Conservation (phyloP, 1,140 invertebrate genomes). For the Drosophila kanapiae region DNA sequence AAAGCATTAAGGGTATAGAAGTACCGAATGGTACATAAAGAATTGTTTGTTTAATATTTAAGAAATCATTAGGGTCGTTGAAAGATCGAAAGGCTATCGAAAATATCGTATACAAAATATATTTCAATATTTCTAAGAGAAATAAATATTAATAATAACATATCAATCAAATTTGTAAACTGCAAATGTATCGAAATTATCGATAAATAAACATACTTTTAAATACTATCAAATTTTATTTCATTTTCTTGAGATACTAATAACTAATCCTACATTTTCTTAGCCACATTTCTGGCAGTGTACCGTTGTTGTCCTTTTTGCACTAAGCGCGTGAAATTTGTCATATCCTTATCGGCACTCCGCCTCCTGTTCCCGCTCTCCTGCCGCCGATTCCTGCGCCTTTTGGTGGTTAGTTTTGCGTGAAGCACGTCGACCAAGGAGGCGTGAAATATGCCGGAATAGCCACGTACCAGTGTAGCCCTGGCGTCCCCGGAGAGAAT, state of each 20-base stretch:
- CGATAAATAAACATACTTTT: background rate
- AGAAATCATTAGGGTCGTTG: too few relatives aligned
- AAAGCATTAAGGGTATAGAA: too few relatives aligned
- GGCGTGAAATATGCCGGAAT: slow-evolving; percentile 71
- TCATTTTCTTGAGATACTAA: background rate
- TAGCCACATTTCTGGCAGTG: slow-evolving; percentile 1
- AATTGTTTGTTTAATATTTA: too few relatives aligned
- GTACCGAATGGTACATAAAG: too few relatives aligned
- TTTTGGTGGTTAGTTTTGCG: slow-evolving; percentile 66
- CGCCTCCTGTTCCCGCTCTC: background rate
- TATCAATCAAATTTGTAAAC: too few relatives aligned
- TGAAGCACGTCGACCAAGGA: slow-evolving; percentile 50
- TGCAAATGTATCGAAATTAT: background rate
- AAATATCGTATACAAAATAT: too few relatives aligned
- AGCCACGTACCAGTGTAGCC: slow-evolving; percentile 31
- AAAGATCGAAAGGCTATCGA: too few relatives aligned
- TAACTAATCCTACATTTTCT: background rate
- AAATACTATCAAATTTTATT: background rate
- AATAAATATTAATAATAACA: too few relatives aligned
- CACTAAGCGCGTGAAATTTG: slow-evolving; percentile 71
- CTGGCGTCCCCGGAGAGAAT: slow-evolving; percentile 16
- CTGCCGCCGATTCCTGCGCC: slow-evolving; percentile 12
- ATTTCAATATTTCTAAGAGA: too few relatives aligned
- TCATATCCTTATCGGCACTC: slow-evolving; percentile 74
- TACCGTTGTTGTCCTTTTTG: slow-evolving; percentile 41